phyloP scores from a whole-genome alignment of 2,113 vertebrate genomes.

The Acrocephalus arundinaceus region DNA sequence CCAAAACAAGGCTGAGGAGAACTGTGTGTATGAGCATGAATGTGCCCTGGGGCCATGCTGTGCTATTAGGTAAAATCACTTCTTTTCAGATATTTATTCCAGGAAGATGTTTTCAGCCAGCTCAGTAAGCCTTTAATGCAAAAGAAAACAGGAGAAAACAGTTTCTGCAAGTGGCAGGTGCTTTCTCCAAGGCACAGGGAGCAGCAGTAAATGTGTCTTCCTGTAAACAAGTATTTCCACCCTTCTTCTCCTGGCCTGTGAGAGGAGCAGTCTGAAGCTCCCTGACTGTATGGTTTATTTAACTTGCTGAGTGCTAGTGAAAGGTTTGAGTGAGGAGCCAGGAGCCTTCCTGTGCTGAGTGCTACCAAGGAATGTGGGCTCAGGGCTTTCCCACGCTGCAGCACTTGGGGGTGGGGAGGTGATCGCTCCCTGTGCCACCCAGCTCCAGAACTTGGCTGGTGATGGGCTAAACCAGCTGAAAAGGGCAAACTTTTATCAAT shows the following conservation, averaged over 20 bases:
- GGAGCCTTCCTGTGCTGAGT: conserved; percentile 60
- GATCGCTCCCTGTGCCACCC: not conserved
- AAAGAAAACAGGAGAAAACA: not conserved
- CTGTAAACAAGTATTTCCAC: conserved; percentile 19
- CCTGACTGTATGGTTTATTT: conserved; percentile 54
- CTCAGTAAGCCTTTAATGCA: not conserved
- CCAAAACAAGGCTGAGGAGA: not conserved
- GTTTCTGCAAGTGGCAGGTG: conserved; percentile 21
- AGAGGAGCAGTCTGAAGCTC: conserved; percentile 6
- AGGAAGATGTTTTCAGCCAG: not conserved
- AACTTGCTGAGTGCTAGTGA: conserved; percentile 64
- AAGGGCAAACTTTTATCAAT: not conserved
- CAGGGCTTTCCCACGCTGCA: conserved; percentile 28
- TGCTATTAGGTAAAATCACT: not conserved
- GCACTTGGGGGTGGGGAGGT: not conserved
- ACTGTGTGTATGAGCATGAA: not conserved
- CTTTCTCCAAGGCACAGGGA: not conserved
- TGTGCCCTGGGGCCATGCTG: not conserved
- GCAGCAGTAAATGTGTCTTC: not conserved
- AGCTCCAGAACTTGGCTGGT: not conserved
- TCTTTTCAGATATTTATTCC: not conserved
- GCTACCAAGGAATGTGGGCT: conserved; percentile 42
- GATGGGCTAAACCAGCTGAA: not conserved
- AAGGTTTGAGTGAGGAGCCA: conserved; percentile 43
- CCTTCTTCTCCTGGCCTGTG: not conserved